Evolutionary conservation across 2,113 vertebrate species (phyloP).

Genomic region (Daubentonia madagascariensis): DNA sequence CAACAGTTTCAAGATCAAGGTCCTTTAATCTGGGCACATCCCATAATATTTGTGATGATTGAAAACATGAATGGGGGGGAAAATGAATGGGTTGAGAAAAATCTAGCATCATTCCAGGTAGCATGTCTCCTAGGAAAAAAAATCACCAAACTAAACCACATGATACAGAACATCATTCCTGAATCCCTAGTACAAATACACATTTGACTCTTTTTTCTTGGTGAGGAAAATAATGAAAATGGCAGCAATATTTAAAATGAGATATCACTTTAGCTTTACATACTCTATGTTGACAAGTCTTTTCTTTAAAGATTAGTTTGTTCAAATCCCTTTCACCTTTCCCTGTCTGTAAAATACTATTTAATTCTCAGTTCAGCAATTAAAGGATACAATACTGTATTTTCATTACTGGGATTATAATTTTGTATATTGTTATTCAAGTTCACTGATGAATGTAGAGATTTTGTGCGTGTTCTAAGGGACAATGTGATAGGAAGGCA

Average conservation of each 20-base stretch:
- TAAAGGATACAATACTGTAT: background rate
- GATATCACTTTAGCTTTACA: slow-evolving; percentile 7
- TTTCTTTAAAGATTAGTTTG: slow-evolving; percentile 29
- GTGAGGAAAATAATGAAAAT: background rate
- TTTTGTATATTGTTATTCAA: slow-evolving; percentile 16
- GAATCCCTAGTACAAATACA: background rate
- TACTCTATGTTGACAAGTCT: background rate
- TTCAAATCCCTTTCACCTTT: background rate
- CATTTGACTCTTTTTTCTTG: background rate
- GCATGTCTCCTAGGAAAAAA: background rate
- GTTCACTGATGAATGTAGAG: background rate
- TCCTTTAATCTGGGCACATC: background rate
- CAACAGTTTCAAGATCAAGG: background rate
- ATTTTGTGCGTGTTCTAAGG: background rate
- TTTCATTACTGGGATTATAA: background rate
- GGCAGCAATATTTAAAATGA: background rate
- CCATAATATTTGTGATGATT: background rate
- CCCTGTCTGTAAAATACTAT: background rate
- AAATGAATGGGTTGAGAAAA: background rate
- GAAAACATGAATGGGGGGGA: background rate
- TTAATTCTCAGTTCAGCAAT: background rate
- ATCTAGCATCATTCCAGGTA: background rate
- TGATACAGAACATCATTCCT: background rate
- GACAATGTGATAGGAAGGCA: background rate
- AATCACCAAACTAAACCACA: background rate